Percentiles rank a stretch among this genome's conserved stretches.
These are phyloP conservation scores for Anhinga anhinga DNA, from an alignment of 2,113 vertebrate genomes.

Conservation along the genomic window DNA sequence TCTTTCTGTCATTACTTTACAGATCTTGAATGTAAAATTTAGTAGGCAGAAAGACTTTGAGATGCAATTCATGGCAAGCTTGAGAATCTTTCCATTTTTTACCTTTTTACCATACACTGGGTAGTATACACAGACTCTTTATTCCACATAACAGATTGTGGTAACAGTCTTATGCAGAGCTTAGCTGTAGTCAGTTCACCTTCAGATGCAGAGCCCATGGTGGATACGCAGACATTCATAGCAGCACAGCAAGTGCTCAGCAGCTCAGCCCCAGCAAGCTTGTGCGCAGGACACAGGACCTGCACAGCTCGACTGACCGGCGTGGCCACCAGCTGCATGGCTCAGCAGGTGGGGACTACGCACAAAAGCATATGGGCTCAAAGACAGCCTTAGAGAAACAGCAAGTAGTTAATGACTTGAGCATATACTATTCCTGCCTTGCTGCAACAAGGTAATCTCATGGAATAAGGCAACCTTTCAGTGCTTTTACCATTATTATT, in stretches of 20 bases:
- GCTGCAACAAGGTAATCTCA: neutral
- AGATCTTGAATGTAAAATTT: neutral
- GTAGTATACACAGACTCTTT: neutral
- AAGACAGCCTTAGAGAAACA: neutral
- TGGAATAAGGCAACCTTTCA: neutral
- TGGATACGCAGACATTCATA: too few species aligned
- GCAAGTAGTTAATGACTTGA: too few species aligned
- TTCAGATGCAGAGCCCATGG: fast-evolving
- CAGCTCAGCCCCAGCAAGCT: neutral
- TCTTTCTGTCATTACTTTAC: neutral
- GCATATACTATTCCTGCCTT: neutral
- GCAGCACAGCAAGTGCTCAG: neutral
- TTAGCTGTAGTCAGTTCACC: neutral
- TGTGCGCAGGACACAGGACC: neutral
- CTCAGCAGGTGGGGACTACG: fast-evolving
- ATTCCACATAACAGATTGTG: fast-evolving
- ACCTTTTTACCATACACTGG: neutral
- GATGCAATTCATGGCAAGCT: neutral
- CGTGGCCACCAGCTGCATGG: neutral
- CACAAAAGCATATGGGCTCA: neutral
- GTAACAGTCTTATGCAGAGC: neutral
- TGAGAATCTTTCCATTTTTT: neutral
- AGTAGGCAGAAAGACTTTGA: neutral
- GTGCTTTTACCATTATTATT: neutral
- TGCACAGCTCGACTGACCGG: neutral